Conservation (phyloP, 2,113 vertebrate genomes). For the Coryphaenoides rupestris region DNA sequence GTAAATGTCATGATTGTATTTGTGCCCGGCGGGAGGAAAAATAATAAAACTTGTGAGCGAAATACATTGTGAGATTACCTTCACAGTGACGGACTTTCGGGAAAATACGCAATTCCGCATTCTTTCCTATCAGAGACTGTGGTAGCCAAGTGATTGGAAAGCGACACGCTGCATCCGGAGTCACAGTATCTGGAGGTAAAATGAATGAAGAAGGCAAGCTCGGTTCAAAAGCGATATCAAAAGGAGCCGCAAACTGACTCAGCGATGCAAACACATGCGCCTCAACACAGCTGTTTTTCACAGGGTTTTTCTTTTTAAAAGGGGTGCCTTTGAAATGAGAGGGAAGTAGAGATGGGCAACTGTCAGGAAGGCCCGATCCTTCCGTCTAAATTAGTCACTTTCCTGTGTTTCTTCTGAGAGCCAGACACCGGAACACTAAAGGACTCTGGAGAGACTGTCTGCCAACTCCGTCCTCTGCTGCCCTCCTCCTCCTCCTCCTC, state of each 20-base stretch:
- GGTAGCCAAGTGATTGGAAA: slow-evolving; percentile 24
- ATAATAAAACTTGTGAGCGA: too few species aligned
- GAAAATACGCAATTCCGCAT: not conserved
- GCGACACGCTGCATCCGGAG: slow-evolving; percentile 15
- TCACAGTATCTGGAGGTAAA: slow-evolving; percentile 1
- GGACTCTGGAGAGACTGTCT: not conserved
- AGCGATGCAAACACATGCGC: slow-evolving; percentile 27
- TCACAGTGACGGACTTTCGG: not conserved
- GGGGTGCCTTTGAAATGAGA: slow-evolving; percentile 5
- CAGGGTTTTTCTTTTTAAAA: slow-evolving; percentile 11
- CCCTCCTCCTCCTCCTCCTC: not conserved
- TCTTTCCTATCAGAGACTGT: slow-evolving; percentile 5
- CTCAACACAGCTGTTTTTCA: not conserved
- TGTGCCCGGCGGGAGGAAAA: slow-evolving; percentile 2
- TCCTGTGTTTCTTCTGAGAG: not conserved
- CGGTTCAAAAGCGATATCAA: slow-evolving; percentile 37
- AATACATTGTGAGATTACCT: slow-evolving; percentile 7
- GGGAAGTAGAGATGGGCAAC: slow-evolving; percentile 28
- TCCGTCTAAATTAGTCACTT: slow-evolving; percentile 38
- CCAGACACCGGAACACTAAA: not conserved
- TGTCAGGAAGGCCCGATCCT: slow-evolving; percentile 30
- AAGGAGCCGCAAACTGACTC: slow-evolving; percentile 14
- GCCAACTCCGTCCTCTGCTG: not conserved
- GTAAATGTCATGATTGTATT: slow-evolving; percentile 37
- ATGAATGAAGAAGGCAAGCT: not conserved